Base-by-base conservation (phyloP, 2,888 invertebrate species). In the Drosophila mercatorum region DNA sequence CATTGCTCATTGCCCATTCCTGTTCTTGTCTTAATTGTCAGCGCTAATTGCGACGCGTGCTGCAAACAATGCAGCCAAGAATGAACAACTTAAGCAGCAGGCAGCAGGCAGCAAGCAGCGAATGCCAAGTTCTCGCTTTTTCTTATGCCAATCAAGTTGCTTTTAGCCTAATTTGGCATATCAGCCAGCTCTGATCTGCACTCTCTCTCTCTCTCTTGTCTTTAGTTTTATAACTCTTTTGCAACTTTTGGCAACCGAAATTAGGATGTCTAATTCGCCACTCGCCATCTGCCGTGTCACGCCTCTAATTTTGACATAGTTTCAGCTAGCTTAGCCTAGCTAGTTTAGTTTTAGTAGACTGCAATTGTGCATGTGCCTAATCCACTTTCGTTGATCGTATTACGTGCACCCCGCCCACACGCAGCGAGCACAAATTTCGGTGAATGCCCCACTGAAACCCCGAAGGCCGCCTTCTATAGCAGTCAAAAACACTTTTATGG, bases 341-440 rank as follows among this genome's bases (percentile, higher is more conserved):
- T 44, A 40, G 63, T 64, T 60, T 22, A 22, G 65, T 65, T 65
- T 63, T 46, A 82, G 76, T 80, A 76, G 86, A 84, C 68, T 80
- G 76, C 78, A 78, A 46, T 63, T 68, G 31, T 61, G 59, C 63
- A 41, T 68, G 70, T 52, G 56, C 34, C 72, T 83, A 85, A 85
- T 86, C 85, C 84, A 84, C 84, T 83, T 84, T 80, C 84, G 81
- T 83, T 84, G 82, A 81, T 80, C 66, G 73, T 66, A 81, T 75
- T 77, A 74, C 77, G 49, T 64, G 55, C 22, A 22, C 74, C 40
- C 44, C 46, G 31, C 38, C 62, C 38, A 56, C 58, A 51, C 22
- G 31, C 66, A 60, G 17, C 43, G 51, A 43, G 17, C 49, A 46
- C 44, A 57, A 31, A 65, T 47, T 69, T 61, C 64, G 51, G 38